Base-by-base conservation (phyloP, 2,797 vertebrate genomes). In the Halcyon badia region DNA sequence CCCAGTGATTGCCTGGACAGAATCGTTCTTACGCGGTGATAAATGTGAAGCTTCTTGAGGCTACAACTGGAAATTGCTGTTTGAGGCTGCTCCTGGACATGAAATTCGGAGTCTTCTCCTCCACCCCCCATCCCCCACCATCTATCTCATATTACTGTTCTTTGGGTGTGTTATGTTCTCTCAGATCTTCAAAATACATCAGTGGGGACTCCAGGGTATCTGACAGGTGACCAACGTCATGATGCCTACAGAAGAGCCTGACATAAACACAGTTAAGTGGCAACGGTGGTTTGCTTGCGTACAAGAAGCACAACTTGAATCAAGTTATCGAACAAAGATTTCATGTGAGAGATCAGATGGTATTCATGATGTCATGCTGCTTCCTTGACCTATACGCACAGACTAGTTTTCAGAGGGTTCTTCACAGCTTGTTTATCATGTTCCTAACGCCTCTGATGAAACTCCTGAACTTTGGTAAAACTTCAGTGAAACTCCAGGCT, bases 21-120 rank as follows among this genome's bases (percentile, higher is more conserved):
- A n/a, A 2, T 2, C 0, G 0, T 52, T 75, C 33, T 12, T 61
- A 7, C 3, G 0, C 22, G 39, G 30, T 2, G 4, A 33, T 33
- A 78, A 51, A 41, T 3, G 6, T 4, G 41, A 57, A 68, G 37
- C 14, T 26, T 72, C 4, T 4, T 11, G 24, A 35, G 85, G 41
- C 21, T n/a, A 37, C 37, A 9, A 1, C 4, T 66, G 70, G 22
- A 76, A 54, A 76, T 60, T 11, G 4, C 26, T 15, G 10, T 41
- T 58, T 61, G 30, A 61, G n/a, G 11, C 28, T 17, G 31, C 58
- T 87, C 22, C 42, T 48, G 44, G 64, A 72, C 57, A 52, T 57
- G 57, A 81, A 87, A 76, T 42, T 71, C 51, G 33, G 54, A 66
- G 30, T 21, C 61, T 52, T 48, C 69, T 54, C 66, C 75, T 46